Evolutionary conservation across 2,888 invertebrate genomes (phyloP), one percentile per base, ranked within the genome.

Genomic region (Caenorhabditis japonica): DNA sequence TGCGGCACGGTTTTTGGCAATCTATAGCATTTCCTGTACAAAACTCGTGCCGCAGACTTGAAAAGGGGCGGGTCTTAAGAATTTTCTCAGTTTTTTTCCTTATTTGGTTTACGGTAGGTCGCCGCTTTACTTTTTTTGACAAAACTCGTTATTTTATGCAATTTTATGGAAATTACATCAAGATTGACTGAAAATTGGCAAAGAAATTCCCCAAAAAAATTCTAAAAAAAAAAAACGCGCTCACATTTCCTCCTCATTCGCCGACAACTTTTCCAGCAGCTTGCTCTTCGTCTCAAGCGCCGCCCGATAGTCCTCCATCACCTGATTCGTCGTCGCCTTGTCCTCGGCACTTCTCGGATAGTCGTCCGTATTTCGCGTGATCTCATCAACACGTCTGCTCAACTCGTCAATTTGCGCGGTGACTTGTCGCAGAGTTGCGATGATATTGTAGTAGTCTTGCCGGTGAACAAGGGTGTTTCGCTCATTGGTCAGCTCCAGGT

Each of bases 361-460:
- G 39, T 73, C 80, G 39, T 62, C 71, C 5, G 53, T 33, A 19
- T 56, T 59, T 15, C 56, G 62, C 5, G 75, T 75, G 10, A 76
- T 49, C 17, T 76, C 68, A 27, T 76, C 71, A 41, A 79, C 51
- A 39, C 55, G 36, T 23, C 52, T 43, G 12, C 55, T 73, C 49
- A 60, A 47, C 15, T 66, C 47, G 15, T 77, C 64, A 17, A 77
- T 77, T 27, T 62, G 59, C 4, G 51, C 30, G 8, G 43, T 61
- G 2, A 61, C 61, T 41, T 56, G 59, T 17, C 75, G 62, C 27
- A 81, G 74, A 8, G 77, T 76, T 55, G 80, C 80, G 27, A 81
- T 79, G 59, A 76, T 77, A 44, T 81, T 81, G 60, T 76, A 81
- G 70, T 81, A 81, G 21, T 81, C 78, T 47, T 80, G 75, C 2